A percentile compares a stretch with the other conserved stretches of the same genome.
Conservation (phyloP, 2,113 vertebrate species). For the Myanophis thanlyinensis region DNA sequence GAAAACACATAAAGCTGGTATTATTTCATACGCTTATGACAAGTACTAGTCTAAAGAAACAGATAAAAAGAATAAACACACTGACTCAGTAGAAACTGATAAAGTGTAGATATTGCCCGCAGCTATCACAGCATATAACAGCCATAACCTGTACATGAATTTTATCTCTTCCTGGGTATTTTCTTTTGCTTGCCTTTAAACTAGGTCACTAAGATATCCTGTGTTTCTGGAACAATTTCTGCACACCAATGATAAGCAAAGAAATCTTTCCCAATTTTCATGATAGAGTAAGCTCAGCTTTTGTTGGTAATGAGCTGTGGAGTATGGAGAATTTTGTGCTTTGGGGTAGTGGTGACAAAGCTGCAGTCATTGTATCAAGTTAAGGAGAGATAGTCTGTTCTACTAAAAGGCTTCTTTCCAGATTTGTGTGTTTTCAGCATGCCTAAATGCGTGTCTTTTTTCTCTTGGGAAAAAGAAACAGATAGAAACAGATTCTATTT, state of each 20-base stretch:
- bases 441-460: conserved; percentile 21
- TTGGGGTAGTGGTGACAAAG: background rate
- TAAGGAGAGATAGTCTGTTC: accelerated
- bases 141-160: conserved; percentile 43
- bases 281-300: conserved; percentile 26
- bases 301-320: conserved; percentile 24
- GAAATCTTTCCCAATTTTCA: conserved; percentile 54
- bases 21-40: conserved; percentile 36
- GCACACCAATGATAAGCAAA: conserved; percentile 54
- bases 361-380: accelerated
- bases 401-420: background rate
- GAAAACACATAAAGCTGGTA: conserved; percentile 41
- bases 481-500: conserved; percentile 33
- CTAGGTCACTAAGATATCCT: conserved; percentile 53
- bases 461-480: conserved; percentile 36
- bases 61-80: conserved; percentile 54
- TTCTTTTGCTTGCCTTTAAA: conserved; percentile 26
- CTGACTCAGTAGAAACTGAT: conserved; percentile 50
- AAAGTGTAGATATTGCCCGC: conserved; percentile 44
- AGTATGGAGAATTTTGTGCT: background rate
- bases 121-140: conserved; percentile 50
- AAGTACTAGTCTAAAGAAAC: conserved; percentile 39
- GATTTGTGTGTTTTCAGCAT: conserved; percentile 19
- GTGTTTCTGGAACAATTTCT: conserved; percentile 67
- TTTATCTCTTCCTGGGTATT: conserved; percentile 44